phyloP scores from a whole-genome alignment of 2,797 vertebrate species.

The Syndactyla subalaris region DNA sequence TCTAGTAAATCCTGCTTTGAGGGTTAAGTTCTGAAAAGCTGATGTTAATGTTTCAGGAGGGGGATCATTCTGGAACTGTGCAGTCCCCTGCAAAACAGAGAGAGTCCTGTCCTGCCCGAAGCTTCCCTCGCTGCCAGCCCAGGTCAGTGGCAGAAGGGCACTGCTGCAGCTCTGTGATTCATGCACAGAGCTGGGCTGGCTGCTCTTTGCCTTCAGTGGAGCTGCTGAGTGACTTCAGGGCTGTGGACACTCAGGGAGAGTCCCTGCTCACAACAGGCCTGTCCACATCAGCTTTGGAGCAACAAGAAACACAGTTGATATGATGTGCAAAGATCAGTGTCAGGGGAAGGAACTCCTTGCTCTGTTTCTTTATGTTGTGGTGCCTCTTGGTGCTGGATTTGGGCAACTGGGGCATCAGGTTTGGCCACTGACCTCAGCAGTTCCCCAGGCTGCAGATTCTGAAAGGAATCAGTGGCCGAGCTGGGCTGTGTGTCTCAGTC shows the following conservation, averaged over 20 bases:
- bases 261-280: background rate
- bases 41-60: background rate
- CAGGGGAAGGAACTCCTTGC: background rate
- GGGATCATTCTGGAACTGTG: background rate
- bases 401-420: background rate
- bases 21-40: background rate
- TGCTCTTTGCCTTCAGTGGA: background rate
- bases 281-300: background rate
- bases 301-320: background rate
- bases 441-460: background rate
- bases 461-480: background rate
- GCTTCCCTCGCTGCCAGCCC: background rate
- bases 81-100: background rate
- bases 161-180: background rate
- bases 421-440: background rate
- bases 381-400: background rate
- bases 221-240: background rate
- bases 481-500: background rate
- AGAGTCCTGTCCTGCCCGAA: background rate
- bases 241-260: too few relatives aligned
- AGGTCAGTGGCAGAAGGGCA: background rate
- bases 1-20: background rate
- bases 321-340: background rate
- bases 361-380: background rate
- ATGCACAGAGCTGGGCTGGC: background rate